Evolutionary conservation across 2,888 invertebrate genomes (phyloP).

Genomic region (Stenichneumon culpator): DNA sequence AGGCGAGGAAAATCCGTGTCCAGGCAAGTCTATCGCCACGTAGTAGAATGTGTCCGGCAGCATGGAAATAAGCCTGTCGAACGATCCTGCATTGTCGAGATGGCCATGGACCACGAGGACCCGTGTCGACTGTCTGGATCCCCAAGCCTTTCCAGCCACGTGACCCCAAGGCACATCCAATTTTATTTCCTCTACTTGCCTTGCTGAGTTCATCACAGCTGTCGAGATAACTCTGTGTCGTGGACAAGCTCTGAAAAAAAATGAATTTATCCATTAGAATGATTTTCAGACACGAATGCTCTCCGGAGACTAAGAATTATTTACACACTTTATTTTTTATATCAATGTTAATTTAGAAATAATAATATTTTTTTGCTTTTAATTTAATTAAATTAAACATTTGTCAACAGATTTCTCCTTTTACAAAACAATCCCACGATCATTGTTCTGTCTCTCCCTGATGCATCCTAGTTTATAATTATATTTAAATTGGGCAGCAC

Average conservation of each 20-base stretch:
- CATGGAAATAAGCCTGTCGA: slow-evolving; percentile 83
- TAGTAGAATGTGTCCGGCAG: slow-evolving; percentile 82
- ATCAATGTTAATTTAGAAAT: no score
- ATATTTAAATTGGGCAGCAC: no score
- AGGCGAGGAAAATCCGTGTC: slow-evolving; percentile 85
- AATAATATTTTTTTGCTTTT: no score
- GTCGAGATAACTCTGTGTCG: not conserved
- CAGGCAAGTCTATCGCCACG: slow-evolving; percentile 85
- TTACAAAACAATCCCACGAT: no score
- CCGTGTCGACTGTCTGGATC: slow-evolving; percentile 75
- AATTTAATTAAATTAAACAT: no score
- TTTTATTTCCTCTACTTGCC: slow-evolving; percentile 81
- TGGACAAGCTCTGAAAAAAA: not conserved
- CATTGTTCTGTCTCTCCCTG: no score
- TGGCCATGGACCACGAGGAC: slow-evolving; percentile 82
- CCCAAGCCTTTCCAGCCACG: slow-evolving; percentile 85
- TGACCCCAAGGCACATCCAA: slow-evolving; percentile 87
- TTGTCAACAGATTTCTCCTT: no score
- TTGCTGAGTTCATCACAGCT: slow-evolving; percentile 34
- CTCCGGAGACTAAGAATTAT: no score
- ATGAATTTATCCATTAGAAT: not conserved
- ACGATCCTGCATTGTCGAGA: slow-evolving; percentile 85
- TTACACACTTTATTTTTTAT: no score
- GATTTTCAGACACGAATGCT: not conserved
- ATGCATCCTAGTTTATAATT: no score